Evolutionary conservation across 2,113 vertebrate genomes (phyloP), one percentile per base, ranked within the genome.

Genomic region (Embiotoca jacksoni): DNA sequence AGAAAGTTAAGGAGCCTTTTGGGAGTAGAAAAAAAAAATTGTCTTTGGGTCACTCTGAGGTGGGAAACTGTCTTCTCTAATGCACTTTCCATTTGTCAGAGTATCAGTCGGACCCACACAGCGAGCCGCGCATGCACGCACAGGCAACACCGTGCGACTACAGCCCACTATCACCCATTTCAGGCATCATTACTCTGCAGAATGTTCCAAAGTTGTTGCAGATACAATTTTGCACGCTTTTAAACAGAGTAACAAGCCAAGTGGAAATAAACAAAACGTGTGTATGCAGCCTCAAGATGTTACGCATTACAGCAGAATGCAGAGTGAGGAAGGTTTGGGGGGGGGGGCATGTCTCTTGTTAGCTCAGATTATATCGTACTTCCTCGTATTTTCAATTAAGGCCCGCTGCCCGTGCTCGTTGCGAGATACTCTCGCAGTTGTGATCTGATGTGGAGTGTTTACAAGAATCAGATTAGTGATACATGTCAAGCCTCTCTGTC

Each of bases 31-130:
- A 59, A 23, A 80, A 82, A 23, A 80, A 59, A 77, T 58, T 78
- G 72, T 75, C 77, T 78, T 61, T 5, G 47, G 85, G 85, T 91
- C 83, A 81, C 41, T 35, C 53, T 60, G 68, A 84, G 80, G 72
- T 76, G 83, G 52, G 75, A 72, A 70, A 80, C 82, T 87, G 87
- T 84, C 86, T 75, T 84, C 76, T 84, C 68, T 67, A 72, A 91
- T 89, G 58, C 78, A 75, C 77, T 80, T 65, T 81, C 75, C 76
- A 91, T 92, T 91, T 89, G 78, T 88, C 85, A 89, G 76, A 46
- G 75, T 69, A 85, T 85, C 81, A 68, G 80, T 79, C 62, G 68
- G 76, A 71, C 59, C 16, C 50, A n/a, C 73, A 61, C 66, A 41
- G 33, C 35, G 14, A 73, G 49, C 73, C 50, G 23, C 44, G 44